phyloP scores from a whole-genome alignment of 2,888 invertebrate species.

The Mesodorylaimus sp. region DNA sequence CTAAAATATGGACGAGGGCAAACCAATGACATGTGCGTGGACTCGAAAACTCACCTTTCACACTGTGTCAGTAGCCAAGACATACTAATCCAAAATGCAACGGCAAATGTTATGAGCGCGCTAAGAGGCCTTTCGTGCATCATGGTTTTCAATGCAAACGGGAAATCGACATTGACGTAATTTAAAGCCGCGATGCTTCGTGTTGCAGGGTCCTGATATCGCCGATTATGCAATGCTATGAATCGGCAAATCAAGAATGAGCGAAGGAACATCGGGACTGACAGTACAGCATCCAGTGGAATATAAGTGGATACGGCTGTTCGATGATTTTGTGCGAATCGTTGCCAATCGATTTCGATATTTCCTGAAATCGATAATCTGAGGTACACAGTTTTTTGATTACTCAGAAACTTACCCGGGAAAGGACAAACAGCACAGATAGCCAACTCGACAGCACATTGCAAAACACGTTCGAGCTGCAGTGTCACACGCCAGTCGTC shows the following conservation, averaged over 20 bases:
- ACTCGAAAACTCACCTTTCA: no score
- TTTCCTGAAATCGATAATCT: no score
- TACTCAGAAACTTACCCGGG: slow-evolving; percentile 18
- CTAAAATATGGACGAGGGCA: no score
- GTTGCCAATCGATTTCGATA: no score
- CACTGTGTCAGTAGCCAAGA: slow-evolving; percentile 97
- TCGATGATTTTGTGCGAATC: not conserved
- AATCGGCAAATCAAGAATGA: slow-evolving; percentile 98
- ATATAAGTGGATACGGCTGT: slow-evolving; percentile 41
- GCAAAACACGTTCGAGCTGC: slow-evolving; percentile 81
- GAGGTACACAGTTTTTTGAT: no score
- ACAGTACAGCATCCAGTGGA: slow-evolving; percentile 87
- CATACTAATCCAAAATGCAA: slow-evolving; percentile 99
- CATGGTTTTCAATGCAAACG: slow-evolving; percentile 83
- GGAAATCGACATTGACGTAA: slow-evolving; percentile 76
- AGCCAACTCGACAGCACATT: slow-evolving; percentile 53
- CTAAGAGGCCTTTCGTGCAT: slow-evolving; percentile 99
- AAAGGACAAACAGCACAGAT: slow-evolving; percentile 68
- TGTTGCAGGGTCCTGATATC: slow-evolving; percentile 83
- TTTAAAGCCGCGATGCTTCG: slow-evolving; percentile 40
- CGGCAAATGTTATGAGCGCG: slow-evolving; percentile 96
- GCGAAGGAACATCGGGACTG: slow-evolving; percentile 97
- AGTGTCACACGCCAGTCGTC: slow-evolving; percentile 99
- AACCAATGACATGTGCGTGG: no score
- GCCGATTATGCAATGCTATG: slow-evolving; percentile 96